Base-by-base conservation (phyloP, 2,113 vertebrate species). In the Indicator indicator region DNA sequence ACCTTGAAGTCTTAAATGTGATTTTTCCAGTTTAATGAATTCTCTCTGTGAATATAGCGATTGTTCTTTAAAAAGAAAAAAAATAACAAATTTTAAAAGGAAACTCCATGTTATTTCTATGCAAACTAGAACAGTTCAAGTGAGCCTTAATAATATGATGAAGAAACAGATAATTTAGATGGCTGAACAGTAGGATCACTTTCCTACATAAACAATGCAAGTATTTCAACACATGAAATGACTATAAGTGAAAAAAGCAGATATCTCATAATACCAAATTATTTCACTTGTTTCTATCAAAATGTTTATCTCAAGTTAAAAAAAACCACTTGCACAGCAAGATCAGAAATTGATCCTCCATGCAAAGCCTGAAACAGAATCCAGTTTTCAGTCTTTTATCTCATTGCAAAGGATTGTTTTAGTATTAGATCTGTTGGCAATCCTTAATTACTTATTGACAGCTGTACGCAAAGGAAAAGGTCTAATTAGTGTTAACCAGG, bases 1-100 rank as follows among this genome's bases (percentile, higher is more conserved):
- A 86, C 82, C 73, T 94, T 87, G 71, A 75, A 94, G 64, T 62
- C 88, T 85, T 80, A 92, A 96, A 90, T 78, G 83, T 9, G n/a
- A 94, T 81, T 83, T 50, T 92, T 80, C 14, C 76, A 95, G 52
- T 71, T 81, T 86, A 83, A 75, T 1, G 62, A 88, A 91, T 83
- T 80, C 24, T 92, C 56, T 13, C 52, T 79, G 24, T 87, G 63
- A 89, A 89, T 83, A 76, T 33, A 80, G 32, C 56, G 19, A 76
- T 60, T 85, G 50, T 70, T 89, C 46, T 46, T 82, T 50, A 62
- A 84, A 92, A 90, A 72, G 12, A 80, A 88, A 82, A 89, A 54
- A 60, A 48, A 48, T 7, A 52, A 32, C 6, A 69, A 80, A 24
- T 76, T 77, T 84, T 46, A 71, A 84, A 93, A 88, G 67, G 75